Conservation (phyloP, 1,140 invertebrate species). For the Drosophila ogumai region DNA sequence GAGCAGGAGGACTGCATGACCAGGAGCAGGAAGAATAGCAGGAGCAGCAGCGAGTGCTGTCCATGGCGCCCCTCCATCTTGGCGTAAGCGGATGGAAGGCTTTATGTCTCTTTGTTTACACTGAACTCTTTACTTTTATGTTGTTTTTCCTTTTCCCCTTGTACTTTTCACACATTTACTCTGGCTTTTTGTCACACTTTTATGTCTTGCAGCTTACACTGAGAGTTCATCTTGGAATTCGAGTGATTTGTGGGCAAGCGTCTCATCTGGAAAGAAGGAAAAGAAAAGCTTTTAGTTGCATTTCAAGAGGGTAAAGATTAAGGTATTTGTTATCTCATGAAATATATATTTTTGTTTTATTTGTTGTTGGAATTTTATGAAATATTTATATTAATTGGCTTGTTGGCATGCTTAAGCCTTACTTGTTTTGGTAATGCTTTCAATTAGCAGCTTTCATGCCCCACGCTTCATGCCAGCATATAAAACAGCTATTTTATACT, state of each 20-base stretch:
- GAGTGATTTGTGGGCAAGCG: constrained; percentile 10
- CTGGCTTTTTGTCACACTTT: constrained; percentile 29
- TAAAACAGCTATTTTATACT: constrained; percentile 61
- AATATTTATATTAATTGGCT: background rate
- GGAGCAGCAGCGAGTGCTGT: constrained; percentile 19
- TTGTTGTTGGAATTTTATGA: background rate
- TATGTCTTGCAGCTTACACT: constrained; percentile 32
- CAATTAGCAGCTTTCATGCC: constrained; percentile 42
- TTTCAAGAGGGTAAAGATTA: background rate
- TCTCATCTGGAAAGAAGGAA: constrained; percentile 36
- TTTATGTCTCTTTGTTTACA: constrained; percentile 12
- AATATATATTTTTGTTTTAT: no score
- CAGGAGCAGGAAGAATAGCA: constrained; percentile 48
- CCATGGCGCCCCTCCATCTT: constrained; percentile 32
- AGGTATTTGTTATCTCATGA: background rate
- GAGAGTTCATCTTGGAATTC: constrained; percentile 14
- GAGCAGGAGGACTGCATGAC: constrained; percentile 11
- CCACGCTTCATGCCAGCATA: background rate
- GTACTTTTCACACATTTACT: constrained; percentile 17
- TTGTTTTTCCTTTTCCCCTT: background rate
- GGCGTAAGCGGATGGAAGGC: constrained; percentile 21
- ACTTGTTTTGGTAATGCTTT: constrained; percentile 18
- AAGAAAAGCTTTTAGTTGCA: background rate
- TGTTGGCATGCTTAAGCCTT: background rate
- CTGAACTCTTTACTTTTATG: constrained; percentile 4